Conservation (phyloP, 2,888 invertebrate genomes). For the Mythimna pallens region DNA sequence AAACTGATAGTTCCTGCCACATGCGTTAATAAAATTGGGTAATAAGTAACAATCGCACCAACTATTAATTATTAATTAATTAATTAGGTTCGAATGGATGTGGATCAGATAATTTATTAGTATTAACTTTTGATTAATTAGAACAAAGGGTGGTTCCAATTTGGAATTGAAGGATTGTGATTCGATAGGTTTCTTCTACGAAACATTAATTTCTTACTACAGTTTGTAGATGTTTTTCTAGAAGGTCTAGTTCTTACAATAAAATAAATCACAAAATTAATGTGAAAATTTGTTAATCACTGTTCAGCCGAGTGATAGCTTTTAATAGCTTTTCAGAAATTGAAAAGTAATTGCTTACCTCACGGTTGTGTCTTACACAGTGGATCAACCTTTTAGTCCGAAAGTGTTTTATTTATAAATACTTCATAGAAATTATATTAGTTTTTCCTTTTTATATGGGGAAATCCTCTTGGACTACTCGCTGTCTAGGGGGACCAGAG, state of each 20-base stretch:
- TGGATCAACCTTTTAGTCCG: no score
- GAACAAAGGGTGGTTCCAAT: not conserved
- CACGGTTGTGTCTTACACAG: no score
- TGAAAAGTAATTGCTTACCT: not conserved
- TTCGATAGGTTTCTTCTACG: not conserved
- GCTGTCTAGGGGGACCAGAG: no score
- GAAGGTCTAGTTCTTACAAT: not conserved
- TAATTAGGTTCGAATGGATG: conserved; percentile 54
- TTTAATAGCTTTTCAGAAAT: not conserved
- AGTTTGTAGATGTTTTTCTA: not conserved
- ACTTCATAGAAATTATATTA: no score
- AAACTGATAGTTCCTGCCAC: conserved; percentile 66
- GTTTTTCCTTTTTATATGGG: no score
- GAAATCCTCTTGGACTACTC: no score
- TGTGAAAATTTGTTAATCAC: not conserved
- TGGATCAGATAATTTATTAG: conserved; percentile 37
- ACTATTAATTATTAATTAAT: conserved; percentile 60
- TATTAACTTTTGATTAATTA: conserved; percentile 12
- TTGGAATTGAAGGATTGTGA: not conserved
- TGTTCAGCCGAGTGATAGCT: not conserved
- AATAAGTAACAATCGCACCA: conserved; percentile 52
- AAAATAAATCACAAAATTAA: not conserved
- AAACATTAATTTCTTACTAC: not conserved
- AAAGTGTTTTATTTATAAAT: no score
- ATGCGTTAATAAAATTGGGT: conserved; percentile 62